Evolutionary conservation across 2,888 invertebrate species (phyloP).

Genomic region (Chaetogeoica ovagalla): DNA sequence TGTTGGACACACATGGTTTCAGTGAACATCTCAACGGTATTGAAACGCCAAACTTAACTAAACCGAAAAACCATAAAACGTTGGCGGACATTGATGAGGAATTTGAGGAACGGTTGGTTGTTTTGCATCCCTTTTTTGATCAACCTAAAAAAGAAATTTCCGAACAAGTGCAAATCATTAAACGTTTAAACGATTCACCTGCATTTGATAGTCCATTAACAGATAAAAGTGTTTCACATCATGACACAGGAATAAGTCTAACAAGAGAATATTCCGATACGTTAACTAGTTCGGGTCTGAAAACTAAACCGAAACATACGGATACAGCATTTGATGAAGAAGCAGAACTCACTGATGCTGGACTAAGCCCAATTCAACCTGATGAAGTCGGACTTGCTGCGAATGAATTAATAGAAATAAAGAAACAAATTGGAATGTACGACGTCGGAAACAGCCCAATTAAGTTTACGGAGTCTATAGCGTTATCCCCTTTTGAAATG

Average conservation of each 20-base stretch:
- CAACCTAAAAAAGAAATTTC: slow-evolving; percentile 27
- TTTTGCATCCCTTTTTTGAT: slow-evolving; percentile 41
- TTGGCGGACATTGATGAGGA: slow-evolving; percentile 52
- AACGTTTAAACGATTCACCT: slow-evolving; percentile 55
- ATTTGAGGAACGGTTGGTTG: slow-evolving; percentile 48
- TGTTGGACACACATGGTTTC: slow-evolving; percentile 64
- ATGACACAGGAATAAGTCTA: slow-evolving; percentile 65
- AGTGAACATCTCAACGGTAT: slow-evolving; percentile 61
- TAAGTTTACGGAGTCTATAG: slow-evolving; percentile 56
- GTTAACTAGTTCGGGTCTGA: slow-evolving; percentile 59
- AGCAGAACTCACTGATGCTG: slow-evolving; percentile 64
- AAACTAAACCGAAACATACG: slow-evolving; percentile 60
- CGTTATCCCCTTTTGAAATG: slow-evolving; percentile 35
- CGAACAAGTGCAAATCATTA: slow-evolving; percentile 27
- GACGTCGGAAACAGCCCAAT: slow-evolving; percentile 65
- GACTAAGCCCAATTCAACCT: slow-evolving; percentile 64
- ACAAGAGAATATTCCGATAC: slow-evolving; percentile 59
- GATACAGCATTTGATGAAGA: slow-evolving; percentile 63
- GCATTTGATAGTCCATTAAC: slow-evolving; percentile 61
- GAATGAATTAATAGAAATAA: slow-evolving; percentile 61
- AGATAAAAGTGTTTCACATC: slow-evolving; percentile 63
- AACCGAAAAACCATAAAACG: slow-evolving; percentile 40
- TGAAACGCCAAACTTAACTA: slow-evolving; percentile 60
- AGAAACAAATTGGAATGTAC: slow-evolving; percentile 63
- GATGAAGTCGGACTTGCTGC: slow-evolving; percentile 64